phyloP scores from a whole-genome alignment of 2,113 vertebrate genomes.

The Pedionomus torquatus region DNA sequence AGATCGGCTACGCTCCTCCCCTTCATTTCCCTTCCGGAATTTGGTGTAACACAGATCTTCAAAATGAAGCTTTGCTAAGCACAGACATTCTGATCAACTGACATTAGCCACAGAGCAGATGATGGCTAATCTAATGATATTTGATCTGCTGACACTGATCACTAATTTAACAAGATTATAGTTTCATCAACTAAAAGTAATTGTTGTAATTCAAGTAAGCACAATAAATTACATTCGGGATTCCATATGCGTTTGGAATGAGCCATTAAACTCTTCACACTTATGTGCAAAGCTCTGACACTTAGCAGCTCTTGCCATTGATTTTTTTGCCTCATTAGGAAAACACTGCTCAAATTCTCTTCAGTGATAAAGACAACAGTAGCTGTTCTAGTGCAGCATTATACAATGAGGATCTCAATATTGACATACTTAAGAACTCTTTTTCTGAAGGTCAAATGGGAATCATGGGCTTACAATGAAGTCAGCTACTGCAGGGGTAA shows the following conservation, averaged over 20 bases:
- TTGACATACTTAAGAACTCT: not conserved
- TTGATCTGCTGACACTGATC: slow-evolving; percentile 39
- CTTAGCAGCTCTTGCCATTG: not conserved
- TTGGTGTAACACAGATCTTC: not conserved
- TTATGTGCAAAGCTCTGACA: not conserved
- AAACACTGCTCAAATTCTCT: not conserved
- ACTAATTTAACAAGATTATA: slow-evolving; percentile 23
- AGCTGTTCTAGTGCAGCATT: not conserved
- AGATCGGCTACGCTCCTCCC: not conserved
- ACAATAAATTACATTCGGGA: slow-evolving; percentile 19
- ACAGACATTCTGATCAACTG: not conserved
- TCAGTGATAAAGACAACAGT: not conserved
- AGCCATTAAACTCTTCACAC: not conserved
- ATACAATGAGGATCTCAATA: not conserved
- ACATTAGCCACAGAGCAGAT: not conserved
- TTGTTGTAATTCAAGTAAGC: slow-evolving; percentile 34
- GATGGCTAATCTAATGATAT: slow-evolving; percentile 24
- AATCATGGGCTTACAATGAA: not conserved
- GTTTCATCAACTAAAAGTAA: slow-evolving; percentile 37
- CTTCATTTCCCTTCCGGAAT: not conserved
- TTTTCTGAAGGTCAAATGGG: not conserved
- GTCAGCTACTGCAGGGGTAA: not conserved
- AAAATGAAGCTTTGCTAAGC: not conserved
- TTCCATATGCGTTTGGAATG: not conserved
- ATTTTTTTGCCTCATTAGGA: slow-evolving; percentile 5